Percentiles rank a stretch among this genome's conserved stretches.
phyloP scores from a whole-genome alignment of 2,797 vertebrate species.

The Fringilla coelebs region DNA sequence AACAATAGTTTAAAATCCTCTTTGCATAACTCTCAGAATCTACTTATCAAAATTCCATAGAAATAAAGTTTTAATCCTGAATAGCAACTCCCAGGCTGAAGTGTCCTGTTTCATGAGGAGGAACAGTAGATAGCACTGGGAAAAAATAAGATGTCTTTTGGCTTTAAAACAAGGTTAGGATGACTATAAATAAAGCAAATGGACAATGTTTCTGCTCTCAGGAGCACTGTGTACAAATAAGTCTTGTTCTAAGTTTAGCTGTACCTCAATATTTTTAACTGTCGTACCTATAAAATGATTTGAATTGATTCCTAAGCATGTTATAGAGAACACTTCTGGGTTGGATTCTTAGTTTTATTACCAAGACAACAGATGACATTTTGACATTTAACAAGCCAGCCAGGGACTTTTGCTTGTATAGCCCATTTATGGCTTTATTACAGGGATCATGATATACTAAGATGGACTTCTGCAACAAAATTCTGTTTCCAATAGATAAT shows the following conservation, averaged over 20 bases:
- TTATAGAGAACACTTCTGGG: neutral
- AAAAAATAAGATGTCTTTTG: neutral
- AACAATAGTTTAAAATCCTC: neutral
- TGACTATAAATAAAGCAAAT: neutral
- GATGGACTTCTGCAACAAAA: neutral
- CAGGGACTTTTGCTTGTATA: neutral
- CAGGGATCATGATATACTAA: neutral
- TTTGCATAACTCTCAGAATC: neutral
- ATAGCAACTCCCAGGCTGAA: neutral
- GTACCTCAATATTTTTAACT: neutral
- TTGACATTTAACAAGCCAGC: neutral
- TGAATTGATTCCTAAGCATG: neutral
- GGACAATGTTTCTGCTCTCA: neutral
- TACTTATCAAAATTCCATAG: neutral
- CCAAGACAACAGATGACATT: neutral
- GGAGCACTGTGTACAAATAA: neutral
- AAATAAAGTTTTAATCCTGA: neutral
- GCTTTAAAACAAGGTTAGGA: neutral
- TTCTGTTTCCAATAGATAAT: neutral
- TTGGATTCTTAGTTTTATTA: neutral
- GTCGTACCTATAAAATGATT: neutral
- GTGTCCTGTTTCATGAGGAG: neutral
- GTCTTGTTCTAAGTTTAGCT: neutral
- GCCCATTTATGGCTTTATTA: neutral
- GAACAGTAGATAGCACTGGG: neutral